These are phyloP conservation scores for Calameuta pallipes DNA, from an alignment of 2,888 invertebrate genomes.

Conservation along the genomic window DNA sequence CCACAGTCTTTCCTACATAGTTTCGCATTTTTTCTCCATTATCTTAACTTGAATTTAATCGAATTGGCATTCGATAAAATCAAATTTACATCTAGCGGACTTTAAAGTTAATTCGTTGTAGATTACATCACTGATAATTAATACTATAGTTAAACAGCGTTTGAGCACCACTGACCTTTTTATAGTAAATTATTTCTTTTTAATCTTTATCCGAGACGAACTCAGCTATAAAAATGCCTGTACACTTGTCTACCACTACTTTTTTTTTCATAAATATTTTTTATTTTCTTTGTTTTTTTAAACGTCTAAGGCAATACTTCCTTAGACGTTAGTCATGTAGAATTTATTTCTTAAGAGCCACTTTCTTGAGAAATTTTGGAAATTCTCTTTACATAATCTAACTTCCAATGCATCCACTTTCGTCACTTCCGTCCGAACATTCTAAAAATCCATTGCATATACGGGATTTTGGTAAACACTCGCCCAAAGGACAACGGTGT, in stretches of 20 bases:
- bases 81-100: not conserved
- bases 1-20: not conserved
- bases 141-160: not conserved
- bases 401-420: conserved; percentile 70
- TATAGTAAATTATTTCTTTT: not conserved
- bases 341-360: not conserved
- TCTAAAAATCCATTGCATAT: conserved; percentile 84
- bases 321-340: too few species aligned
- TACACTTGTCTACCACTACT: not conserved
- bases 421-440: conserved; percentile 82
- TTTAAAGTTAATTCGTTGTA: not conserved
- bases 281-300: not conserved
- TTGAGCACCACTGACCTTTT: not conserved
- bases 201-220: not conserved
- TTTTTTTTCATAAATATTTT: not conserved
- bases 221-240: not conserved
- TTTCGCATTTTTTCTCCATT: not conserved
- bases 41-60: not conserved
- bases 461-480: conserved; percentile 77
- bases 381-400: not conserved
- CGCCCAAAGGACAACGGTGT: conserved; percentile 80
- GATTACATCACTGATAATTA: not conserved
- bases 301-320: too few species aligned
- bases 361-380: not conserved
- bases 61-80: not conserved